phyloP scores from a whole-genome alignment of 2,797 vertebrate species.

The Clangula hyemalis region DNA sequence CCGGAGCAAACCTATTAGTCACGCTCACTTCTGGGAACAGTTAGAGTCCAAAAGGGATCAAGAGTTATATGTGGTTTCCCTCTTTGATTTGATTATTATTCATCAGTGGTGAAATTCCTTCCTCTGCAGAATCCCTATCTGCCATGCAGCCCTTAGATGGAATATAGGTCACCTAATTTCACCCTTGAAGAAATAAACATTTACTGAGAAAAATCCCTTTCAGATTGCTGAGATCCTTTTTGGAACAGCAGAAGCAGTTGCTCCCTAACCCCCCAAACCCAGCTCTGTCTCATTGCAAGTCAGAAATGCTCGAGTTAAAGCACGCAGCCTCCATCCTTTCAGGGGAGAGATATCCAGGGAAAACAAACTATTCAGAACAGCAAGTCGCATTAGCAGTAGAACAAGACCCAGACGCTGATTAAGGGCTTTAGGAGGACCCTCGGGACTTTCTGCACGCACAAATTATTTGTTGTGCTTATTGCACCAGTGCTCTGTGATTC shows the following conservation, averaged over 20 bases:
- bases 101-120: slow-evolving; percentile 45
- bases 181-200: slow-evolving; percentile 17
- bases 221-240: background rate
- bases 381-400: background rate
- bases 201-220: slow-evolving; percentile 11
- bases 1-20: slow-evolving; percentile 48
- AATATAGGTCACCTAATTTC: slow-evolving; percentile 62
- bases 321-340: background rate
- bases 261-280: background rate
- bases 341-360: background rate
- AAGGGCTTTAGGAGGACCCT: background rate
- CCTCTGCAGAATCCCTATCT: slow-evolving; percentile 19
- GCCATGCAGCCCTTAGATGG: background rate
- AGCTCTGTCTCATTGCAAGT: background rate
- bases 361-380: background rate
- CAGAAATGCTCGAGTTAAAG: background rate
- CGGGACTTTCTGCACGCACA: background rate
- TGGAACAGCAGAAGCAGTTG: background rate
- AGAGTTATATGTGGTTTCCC: slow-evolving; percentile 36
- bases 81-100: slow-evolving; percentile 46
- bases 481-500: background rate
- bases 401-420: background rate
- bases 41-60: slow-evolving; percentile 2
- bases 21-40: slow-evolving; percentile 17
- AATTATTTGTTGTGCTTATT: background rate